Evolutionary conservation across 2,797 vertebrate species (phyloP).

Genomic region (Acanthornis magna): DNA sequence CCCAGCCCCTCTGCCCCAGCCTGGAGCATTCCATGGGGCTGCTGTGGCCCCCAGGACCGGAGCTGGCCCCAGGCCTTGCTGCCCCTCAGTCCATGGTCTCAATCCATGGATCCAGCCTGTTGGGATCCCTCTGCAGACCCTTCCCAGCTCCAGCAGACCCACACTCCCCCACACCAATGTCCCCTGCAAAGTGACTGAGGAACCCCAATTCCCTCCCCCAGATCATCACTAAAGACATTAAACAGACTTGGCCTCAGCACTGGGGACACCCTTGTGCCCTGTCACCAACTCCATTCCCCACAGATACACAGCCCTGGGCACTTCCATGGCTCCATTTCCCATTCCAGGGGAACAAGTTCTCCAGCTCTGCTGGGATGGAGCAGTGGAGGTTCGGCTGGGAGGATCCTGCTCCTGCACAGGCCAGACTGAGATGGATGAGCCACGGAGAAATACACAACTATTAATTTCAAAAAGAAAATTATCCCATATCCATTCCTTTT

Average conservation of each 20-base stretch:
- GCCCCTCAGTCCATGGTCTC: not conserved
- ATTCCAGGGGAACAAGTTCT: not conserved
- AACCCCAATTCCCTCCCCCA: no score
- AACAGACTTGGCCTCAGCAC: not conserved
- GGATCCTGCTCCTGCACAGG: not conserved
- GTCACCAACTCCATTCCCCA: not conserved
- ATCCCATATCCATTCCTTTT: conserved; percentile 9
- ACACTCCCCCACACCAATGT: not conserved
- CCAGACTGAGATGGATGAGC: not conserved
- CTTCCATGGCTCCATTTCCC: not conserved
- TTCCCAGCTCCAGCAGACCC: not conserved
- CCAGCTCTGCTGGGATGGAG: not conserved
- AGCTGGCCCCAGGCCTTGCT: not conserved
- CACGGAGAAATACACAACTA: not conserved
- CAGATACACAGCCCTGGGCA: not conserved
- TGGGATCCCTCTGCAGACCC: not conserved
- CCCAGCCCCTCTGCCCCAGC: not conserved
- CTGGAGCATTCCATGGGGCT: accelerated
- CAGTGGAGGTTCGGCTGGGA: not conserved
- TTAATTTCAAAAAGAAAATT: not conserved
- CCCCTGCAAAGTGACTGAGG: not conserved
- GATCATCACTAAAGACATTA: not conserved
- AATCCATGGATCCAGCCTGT: not conserved
- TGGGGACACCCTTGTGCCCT: not conserved
- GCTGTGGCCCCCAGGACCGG: not conserved